Evolutionary conservation across 2,888 invertebrate species (phyloP).

Genomic region (Ophion slaviceki): DNA sequence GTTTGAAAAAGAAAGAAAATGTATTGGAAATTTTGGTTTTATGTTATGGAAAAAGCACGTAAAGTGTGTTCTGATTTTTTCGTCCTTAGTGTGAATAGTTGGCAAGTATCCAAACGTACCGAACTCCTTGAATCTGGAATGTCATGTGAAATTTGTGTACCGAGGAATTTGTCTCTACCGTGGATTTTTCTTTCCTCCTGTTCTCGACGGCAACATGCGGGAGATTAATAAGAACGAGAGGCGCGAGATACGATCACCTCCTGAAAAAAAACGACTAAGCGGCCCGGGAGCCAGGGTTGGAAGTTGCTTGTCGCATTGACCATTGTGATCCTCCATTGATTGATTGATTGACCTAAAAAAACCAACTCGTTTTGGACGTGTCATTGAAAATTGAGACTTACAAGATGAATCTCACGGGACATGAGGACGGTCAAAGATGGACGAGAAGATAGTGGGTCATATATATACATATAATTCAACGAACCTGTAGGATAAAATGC

Average conservation of each 20-base stretch:
- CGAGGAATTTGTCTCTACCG: slow-evolving; percentile 34
- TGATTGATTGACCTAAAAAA: slow-evolving; percentile 20
- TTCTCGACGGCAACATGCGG: slow-evolving; percentile 42
- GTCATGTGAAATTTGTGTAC: not conserved
- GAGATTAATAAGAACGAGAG: slow-evolving; percentile 53
- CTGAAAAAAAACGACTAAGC: not conserved
- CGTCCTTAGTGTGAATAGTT: slow-evolving; percentile 32
- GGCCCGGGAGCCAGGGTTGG: slow-evolving; percentile 4
- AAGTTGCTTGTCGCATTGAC: slow-evolving; percentile 30
- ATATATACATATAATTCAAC: not conserved
- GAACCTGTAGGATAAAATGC: slow-evolving; percentile 14
- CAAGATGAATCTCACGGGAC: slow-evolving; percentile 1
- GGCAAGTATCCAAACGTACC: slow-evolving; percentile 56
- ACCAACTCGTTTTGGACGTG: slow-evolving; percentile 5
- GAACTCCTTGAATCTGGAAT: slow-evolving; percentile 17
- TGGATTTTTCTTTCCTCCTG: slow-evolving; percentile 30
- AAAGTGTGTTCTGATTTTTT: not conserved
- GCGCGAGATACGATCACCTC: not conserved
- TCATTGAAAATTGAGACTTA: slow-evolving; percentile 33
- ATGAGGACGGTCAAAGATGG: not conserved
- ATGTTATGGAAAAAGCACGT: not conserved
- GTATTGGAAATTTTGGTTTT: not conserved
- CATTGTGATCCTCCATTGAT: not conserved
- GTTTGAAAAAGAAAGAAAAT: too few relatives aligned
- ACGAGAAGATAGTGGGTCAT: not conserved